Percentiles rank a stretch among this genome's conserved stretches.
phyloP scores from a whole-genome alignment of 1,140 invertebrate species.

The Bemisia tabaci region DNA sequence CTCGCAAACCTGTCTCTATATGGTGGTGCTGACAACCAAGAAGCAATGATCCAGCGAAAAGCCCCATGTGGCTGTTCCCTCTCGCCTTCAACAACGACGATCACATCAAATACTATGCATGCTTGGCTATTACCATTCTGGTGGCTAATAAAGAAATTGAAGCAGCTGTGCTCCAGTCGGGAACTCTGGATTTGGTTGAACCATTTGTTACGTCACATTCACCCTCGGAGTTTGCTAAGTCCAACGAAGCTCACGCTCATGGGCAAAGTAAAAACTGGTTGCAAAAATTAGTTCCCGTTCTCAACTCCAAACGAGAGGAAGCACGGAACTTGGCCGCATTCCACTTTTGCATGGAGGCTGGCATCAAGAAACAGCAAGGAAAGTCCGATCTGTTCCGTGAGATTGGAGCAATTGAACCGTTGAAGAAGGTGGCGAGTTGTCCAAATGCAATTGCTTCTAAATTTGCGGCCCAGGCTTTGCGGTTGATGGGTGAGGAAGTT shows the following conservation, averaged over 20 bases:
- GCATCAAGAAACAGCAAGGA: constrained; percentile 91
- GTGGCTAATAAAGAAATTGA: constrained; percentile 98
- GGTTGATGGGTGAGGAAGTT: constrained; percentile 89
- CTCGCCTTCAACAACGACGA: constrained; percentile 93
- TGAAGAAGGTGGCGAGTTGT: constrained; percentile 93
- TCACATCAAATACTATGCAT: constrained; percentile 96
- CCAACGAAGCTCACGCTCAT: constrained; percentile 81
- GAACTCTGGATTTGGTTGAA: constrained; percentile 88
- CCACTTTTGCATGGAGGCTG: constrained; percentile 99
- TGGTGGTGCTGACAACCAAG: constrained; percentile 88
- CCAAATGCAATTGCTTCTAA: constrained; percentile 96
- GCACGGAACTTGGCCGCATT: constrained; percentile 94
- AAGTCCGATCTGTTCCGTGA: constrained; percentile 88
- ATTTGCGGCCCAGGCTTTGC: constrained; percentile 89
- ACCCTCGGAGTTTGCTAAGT: constrained; percentile 88
- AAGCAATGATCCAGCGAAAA: constrained; percentile 91
- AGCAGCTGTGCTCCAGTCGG: constrained; percentile 86
- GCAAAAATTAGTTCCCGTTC: constrained; percentile 80
- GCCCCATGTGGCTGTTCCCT: constrained; percentile 98
- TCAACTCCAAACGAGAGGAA: constrained; percentile 89
- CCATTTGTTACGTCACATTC: constrained; percentile 90
- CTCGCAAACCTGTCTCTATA: constrained; percentile 93
- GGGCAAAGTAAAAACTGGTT: constrained; percentile 96
- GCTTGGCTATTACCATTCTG: constrained; percentile 88
- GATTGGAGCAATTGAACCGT: constrained; percentile 86